phyloP scores from a whole-genome alignment of 2,797 vertebrate genomes.

The Rhodeus uyekii region DNA sequence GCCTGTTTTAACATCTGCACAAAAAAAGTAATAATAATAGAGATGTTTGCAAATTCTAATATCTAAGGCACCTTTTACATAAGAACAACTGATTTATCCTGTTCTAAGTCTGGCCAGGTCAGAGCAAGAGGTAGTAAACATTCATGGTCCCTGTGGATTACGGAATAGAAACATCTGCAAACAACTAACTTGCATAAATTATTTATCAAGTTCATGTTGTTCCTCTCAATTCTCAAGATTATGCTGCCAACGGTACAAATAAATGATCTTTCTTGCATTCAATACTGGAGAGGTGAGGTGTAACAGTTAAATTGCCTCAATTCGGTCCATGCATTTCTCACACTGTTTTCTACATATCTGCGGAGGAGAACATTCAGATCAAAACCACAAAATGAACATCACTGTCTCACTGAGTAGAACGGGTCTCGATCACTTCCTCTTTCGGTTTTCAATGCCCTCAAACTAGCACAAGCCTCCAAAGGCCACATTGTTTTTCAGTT shows the following conservation, averaged over 20 bases:
- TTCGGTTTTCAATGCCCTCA: slow-evolving; percentile 48
- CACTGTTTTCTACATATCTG: background rate
- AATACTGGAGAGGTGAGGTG: background rate
- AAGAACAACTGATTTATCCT: background rate
- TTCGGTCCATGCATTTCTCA: background rate
- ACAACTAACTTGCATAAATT: slow-evolving; percentile 43
- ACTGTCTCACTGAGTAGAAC: slow-evolving; percentile 5
- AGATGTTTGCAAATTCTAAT: background rate
- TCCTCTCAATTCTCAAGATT: slow-evolving; percentile 36
- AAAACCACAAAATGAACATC: slow-evolving; percentile 42
- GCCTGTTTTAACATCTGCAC: background rate
- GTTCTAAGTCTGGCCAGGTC: slow-evolving; percentile 10
- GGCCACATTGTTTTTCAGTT: slow-evolving; percentile 26
- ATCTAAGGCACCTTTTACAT: background rate
- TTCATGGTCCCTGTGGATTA: slow-evolving; percentile 1
- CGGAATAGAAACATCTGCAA: slow-evolving; percentile 42
- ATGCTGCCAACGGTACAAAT: background rate
- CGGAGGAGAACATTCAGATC: slow-evolving; percentile 14
- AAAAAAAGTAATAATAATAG: background rate
- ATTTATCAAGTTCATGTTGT: slow-evolving; percentile 40
- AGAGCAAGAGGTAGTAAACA: slow-evolving; percentile 4
- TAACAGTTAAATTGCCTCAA: slow-evolving; percentile 6
- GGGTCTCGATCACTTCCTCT: slow-evolving; percentile 50
- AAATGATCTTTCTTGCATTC: slow-evolving; percentile 5
- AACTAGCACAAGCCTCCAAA: slow-evolving; percentile 15